Evolutionary conservation across 2,888 invertebrate species (phyloP), one percentile per base, ranked within the genome.

Genomic region (Venusia cambrica): DNA sequence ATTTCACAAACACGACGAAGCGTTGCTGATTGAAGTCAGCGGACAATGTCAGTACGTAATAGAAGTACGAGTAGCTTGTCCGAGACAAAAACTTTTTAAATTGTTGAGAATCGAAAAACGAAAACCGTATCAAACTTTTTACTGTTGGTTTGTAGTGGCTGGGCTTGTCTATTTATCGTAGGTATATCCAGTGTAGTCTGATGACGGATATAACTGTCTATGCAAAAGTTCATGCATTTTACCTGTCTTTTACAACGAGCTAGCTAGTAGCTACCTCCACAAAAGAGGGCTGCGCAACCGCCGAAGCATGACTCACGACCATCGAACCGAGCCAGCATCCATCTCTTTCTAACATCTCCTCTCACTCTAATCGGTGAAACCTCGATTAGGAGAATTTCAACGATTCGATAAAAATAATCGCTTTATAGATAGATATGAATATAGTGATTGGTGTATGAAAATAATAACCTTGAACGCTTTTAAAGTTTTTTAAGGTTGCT

Each of bases 221-320:
- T n/a, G n/a, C n/a, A n/a, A n/a, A 20, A 16, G 19, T 31, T 18
- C 8, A 8, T 25, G 25, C 17, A 9, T 21, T 25, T 25, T 33
- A 26, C 34, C 25, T 30, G 29, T 26, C 22, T 27, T 19, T 17
- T n/a, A n/a, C n/a, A 20, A 17, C 15, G 14, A 13, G 16, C 12
- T 12, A 32, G 6, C 27, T 25, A 24, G 16, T 25, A 19, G 33
- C 30, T 32, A 38, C 28, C 31, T 10, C 24, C 33, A 42, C 18
- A 12, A 28, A 39, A 30, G 34, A 20, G 38, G 66, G 57, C 65
- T 66, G 64, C 64, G 63, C 63, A 50, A 48, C 65, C 73, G 69
- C 54, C 66, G 60, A 51, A 57, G 65, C 76, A 73, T 81, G 80
- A 83, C 72, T 81, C 81, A 81, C 67, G 66, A 60, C 50, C 69